Percentiles rank a stretch among this genome's conserved stretches.
Evolutionary conservation across 2,888 invertebrate genomes (phyloP).

Genomic region (Branchellion lobata): DNA sequence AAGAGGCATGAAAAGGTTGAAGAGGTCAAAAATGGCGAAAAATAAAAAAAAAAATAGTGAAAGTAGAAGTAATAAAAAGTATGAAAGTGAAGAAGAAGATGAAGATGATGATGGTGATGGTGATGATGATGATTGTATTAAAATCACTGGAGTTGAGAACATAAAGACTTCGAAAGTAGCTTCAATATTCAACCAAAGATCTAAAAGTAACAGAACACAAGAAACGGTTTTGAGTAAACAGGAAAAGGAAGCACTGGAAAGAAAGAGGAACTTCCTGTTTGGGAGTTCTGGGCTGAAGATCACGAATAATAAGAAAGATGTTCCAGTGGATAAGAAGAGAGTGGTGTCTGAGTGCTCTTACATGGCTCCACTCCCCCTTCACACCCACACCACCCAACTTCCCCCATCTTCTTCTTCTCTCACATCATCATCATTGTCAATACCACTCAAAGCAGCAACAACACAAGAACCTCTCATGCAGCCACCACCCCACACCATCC

Average conservation of each 20-base stretch:
- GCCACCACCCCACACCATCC: neutral
- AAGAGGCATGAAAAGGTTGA: too few species aligned
- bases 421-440: slow-evolving; percentile 2
- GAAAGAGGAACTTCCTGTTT: neutral
- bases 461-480: neutral
- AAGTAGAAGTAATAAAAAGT: neutral
- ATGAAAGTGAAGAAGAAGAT: neutral
- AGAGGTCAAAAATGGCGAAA: neutral
- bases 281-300: neutral
- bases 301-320: neutral
- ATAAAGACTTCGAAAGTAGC: neutral
- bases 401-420: neutral
- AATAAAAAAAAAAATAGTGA: neutral
- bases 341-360: neutral
- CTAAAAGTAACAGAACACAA: neutral
- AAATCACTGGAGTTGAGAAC: neutral
- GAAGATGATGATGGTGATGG: neutral
- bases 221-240: neutral
- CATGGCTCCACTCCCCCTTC: neutral
- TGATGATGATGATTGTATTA: neutral
- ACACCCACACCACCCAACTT: neutral
- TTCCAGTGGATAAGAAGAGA: neutral
- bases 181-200: slow-evolving; percentile 1
- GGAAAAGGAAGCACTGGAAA: neutral
- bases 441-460: neutral